Evolutionary conservation across 1,140 invertebrate species (phyloP).

Genomic region (Hermetia illucens): DNA sequence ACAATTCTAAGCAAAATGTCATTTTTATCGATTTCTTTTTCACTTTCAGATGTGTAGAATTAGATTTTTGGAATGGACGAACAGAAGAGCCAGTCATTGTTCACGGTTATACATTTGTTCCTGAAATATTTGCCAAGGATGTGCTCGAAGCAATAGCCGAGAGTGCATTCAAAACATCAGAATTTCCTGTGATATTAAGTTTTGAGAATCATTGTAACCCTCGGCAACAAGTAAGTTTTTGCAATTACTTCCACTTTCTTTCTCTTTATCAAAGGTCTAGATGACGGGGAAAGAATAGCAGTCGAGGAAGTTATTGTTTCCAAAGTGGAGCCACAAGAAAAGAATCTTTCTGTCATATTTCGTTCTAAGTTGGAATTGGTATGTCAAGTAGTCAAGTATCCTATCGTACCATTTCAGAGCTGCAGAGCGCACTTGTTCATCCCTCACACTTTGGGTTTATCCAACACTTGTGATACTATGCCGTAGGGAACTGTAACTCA

Average conservation of each 20-base stretch:
- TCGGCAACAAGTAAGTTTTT: constrained; percentile 50
- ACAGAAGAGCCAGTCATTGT: constrained; percentile 93
- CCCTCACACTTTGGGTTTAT: too few species aligned
- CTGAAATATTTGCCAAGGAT: constrained; percentile 87
- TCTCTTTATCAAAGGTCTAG: too few species aligned
- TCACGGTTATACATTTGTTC: constrained; percentile 95
- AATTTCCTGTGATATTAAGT: constrained; percentile 89
- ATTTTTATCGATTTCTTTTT: constrained; percentile 1
- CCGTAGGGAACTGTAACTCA: too few species aligned
- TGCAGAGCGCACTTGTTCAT: too few species aligned
- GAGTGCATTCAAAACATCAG: constrained; percentile 94
- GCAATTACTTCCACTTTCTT: neutral
- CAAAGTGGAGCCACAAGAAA: too few species aligned
- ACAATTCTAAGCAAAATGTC: neutral
- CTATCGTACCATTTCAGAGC: too few species aligned
- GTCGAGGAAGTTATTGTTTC: too few species aligned
- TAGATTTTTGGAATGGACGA: constrained; percentile 95
- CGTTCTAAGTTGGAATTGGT: too few species aligned
- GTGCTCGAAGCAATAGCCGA: constrained; percentile 95
- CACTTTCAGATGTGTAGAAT: constrained; percentile 84
- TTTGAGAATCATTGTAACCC: constrained; percentile 98
- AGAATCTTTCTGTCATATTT: too few species aligned
- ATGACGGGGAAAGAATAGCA: too few species aligned
- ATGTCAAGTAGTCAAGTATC: too few species aligned
- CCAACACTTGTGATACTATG: too few species aligned